Evolutionary conservation across 2,113 vertebrate species (phyloP), one percentile per base, ranked within the genome.

Genomic region (Strix uralensis): DNA sequence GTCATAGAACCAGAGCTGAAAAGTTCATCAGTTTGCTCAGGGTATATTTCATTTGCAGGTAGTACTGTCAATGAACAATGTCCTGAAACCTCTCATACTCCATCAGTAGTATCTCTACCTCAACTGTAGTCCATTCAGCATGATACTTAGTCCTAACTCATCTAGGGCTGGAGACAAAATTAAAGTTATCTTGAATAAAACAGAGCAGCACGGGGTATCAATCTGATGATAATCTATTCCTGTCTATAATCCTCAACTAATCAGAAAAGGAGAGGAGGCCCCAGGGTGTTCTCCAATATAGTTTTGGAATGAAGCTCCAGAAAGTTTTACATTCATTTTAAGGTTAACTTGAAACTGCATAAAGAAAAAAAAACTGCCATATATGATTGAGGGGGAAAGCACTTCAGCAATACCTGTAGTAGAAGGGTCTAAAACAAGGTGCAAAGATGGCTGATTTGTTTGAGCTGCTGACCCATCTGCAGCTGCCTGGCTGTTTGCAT

Each of bases 381-480:
- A 25, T 11, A 58, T 32, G 42, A 40, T 4, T 8, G 36, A 55
- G 16, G 5, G 11, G 10, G 52, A 34, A 92, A 57, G 19, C 75
- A 40, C 65, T 29, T 40, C 8, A 72, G 12, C 51, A 93, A 11
- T 97, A 98, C 98, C 98, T 97, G 98, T 97, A 77, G 87, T 54
- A 49, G 98, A 97, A 61, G 98, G 97, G 58, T 98, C 98, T 87
- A 98, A 94, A 65, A 97, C 81, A 90, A 98, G 97, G 49, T 98
- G 98, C 92, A 98, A 58, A 81, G 98, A 82, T 11, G 97, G 91
- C 57, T 90, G 97, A 77, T 82, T 66, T 72, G 79, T 62, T 65
- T 96, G 96, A 61, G 40, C 91, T 82, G 81, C 78, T 89, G 95
- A 80, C n/a, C 40, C 58, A 75, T 97, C 94, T 32, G 42, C 96